Percentiles rank a stretch among this genome's conserved stretches.
Evolutionary conservation across 2,113 vertebrate species (phyloP).

Genomic region (Pavo muticus): DNA sequence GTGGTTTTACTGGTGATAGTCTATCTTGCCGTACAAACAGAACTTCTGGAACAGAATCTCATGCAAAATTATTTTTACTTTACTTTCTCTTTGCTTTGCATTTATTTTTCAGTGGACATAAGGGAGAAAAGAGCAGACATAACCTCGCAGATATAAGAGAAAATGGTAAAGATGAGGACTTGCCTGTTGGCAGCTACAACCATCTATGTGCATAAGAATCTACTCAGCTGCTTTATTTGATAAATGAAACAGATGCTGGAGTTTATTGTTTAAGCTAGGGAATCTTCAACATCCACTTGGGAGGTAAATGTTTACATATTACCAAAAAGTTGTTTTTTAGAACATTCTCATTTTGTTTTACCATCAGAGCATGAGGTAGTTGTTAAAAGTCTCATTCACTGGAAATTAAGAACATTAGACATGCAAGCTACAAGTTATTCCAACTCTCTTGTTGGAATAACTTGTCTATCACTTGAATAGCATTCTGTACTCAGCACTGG

Average conservation of each 20-base stretch:
- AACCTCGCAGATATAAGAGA: background rate
- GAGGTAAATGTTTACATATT: background rate
- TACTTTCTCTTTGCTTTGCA: background rate
- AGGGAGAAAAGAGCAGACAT: background rate
- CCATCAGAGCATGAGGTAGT: background rate
- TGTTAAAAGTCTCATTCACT: background rate
- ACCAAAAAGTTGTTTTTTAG: background rate
- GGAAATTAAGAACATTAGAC: background rate
- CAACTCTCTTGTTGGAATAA: background rate
- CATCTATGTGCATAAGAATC: background rate
- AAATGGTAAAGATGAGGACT: background rate
- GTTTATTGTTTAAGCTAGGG: background rate
- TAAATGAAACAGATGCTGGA: conserved; percentile 1
- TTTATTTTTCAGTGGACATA: background rate
- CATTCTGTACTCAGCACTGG: too few relatives aligned
- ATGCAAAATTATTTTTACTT: background rate
- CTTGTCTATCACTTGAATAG: background rate
- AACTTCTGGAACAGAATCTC: background rate
- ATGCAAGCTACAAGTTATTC: background rate
- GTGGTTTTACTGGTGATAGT: conserved; percentile 14
- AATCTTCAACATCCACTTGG: background rate
- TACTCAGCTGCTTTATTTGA: background rate
- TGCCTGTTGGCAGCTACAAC: background rate
- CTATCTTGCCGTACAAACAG: background rate
- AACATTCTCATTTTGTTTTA: background rate